Evolutionary conservation across 2,888 invertebrate species (phyloP).

Genomic region (Magallana nippona): DNA sequence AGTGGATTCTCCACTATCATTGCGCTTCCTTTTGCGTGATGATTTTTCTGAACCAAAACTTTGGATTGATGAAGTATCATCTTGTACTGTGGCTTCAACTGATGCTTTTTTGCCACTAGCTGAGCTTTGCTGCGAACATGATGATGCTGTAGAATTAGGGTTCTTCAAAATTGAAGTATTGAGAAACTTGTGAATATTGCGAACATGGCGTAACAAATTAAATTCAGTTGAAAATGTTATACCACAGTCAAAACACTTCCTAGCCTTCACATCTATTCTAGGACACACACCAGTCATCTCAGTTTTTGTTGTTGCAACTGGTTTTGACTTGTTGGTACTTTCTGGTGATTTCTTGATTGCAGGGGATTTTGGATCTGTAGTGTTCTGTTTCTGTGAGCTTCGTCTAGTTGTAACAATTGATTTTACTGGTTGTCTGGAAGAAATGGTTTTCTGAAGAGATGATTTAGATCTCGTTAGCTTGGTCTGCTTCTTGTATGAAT

Average conservation of each 20-base stretch:
- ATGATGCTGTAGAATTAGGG: neutral
- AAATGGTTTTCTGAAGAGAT: neutral
- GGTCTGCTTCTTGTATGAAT: neutral
- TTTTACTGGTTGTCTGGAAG: neutral
- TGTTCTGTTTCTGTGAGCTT: neutral
- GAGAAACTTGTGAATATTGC: constrained; percentile 8
- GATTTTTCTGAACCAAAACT: constrained; percentile 23
- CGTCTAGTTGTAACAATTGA: constrained; percentile 4
- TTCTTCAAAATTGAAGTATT: neutral
- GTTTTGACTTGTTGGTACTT: neutral
- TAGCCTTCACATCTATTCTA: constrained; percentile 8
- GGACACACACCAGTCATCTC: neutral
- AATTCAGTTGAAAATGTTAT: constrained; percentile 21
- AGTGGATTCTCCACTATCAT: constrained; percentile 6
- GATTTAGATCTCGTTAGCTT: neutral
- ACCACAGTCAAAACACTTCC: neutral
- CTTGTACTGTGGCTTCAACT: neutral
- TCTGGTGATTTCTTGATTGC: neutral
- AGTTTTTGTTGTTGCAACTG: neutral
- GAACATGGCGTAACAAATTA: constrained; percentile 21
- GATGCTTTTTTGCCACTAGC: neutral
- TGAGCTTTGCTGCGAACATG: neutral
- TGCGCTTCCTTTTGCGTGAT: constrained; percentile 15
- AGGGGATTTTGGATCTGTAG: neutral
- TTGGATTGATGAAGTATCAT: constrained; percentile 8